Conservation (phyloP, 2,113 vertebrate species). For the Setophaga coronata region DNA sequence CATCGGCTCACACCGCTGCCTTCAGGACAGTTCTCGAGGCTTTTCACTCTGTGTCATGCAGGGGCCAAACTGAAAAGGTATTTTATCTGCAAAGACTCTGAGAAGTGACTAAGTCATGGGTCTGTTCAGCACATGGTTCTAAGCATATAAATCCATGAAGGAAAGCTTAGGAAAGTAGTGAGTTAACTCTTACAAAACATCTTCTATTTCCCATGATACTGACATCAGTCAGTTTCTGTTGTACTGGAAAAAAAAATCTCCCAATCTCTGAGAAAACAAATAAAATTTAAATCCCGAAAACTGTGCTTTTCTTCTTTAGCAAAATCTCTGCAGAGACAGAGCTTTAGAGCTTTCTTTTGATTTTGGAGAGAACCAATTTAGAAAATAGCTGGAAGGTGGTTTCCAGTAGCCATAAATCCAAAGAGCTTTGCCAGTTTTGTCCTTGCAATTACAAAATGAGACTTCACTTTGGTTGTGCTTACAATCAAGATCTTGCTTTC, state of each 20-base stretch:
- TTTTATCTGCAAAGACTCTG: not conserved
- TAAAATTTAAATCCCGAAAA: not conserved
- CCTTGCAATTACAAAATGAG: not conserved
- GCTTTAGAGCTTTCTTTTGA: not conserved
- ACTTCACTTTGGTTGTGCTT: not conserved
- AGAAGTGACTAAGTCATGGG: not conserved
- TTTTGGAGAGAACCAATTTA: slow-evolving; percentile 11
- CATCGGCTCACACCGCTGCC: not conserved
- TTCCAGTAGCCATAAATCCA: slow-evolving; percentile 25
- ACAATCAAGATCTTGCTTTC: not conserved
- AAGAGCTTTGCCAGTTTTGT: not conserved
- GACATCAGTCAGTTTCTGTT: not conserved
- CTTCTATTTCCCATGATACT: not conserved
- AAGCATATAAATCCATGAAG: not conserved
- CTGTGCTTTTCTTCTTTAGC: not conserved
- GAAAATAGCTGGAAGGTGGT: not conserved
- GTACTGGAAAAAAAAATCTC: not conserved
- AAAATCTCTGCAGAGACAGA: not conserved
- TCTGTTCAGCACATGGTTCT: not conserved
- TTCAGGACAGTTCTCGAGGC: not conserved
- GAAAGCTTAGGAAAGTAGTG: not conserved
- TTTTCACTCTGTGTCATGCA: not conserved
- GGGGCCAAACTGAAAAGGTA: not conserved
- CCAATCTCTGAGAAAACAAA: not conserved
- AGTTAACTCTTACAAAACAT: not conserved